Percentiles rank a stretch among this genome's conserved stretches.
These are phyloP conservation scores for Vollenhovia emeryi DNA, from an alignment of 1,140 invertebrate genomes.

Conservation along the genomic window DNA sequence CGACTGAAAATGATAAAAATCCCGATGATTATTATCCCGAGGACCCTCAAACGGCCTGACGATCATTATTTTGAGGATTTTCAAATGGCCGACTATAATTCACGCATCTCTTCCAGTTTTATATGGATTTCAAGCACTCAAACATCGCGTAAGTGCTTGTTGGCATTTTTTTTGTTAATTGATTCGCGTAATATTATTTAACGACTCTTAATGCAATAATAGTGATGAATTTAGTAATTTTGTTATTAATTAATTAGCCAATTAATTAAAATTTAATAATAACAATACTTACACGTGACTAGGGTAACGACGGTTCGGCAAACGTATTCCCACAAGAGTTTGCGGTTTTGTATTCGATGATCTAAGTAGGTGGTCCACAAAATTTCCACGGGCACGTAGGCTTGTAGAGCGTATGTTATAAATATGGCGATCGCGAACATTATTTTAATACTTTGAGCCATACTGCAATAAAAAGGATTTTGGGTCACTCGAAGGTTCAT, in stretches of 20 bases:
- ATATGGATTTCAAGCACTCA: not conserved
- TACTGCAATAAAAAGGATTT: constrained; percentile 85
- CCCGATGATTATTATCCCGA: not conserved
- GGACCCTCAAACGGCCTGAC: not conserved
- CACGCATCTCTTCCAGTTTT: not conserved
- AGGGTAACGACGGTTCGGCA: constrained; percentile 89
- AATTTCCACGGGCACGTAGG: constrained; percentile 96
- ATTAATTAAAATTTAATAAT: not conserved
- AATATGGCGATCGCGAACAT: constrained; percentile 96
- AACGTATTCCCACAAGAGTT: constrained; percentile 87
- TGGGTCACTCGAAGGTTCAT: not conserved
- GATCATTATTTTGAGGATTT: not conserved
- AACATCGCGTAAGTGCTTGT: not conserved
- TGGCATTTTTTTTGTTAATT: not conserved
- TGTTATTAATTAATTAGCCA: not conserved
- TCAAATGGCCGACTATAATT: constrained; percentile 60
- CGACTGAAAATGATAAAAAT: constrained; percentile 86
- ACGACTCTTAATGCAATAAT: not conserved
- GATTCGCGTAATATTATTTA: not conserved
- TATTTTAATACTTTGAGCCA: constrained; percentile 92
- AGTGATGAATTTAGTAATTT: not conserved
- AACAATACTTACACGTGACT: constrained; percentile 89
- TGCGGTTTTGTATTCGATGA: constrained; percentile 85
- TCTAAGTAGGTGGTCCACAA: constrained; percentile 92
- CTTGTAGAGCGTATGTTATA: constrained; percentile 96